phyloP scores from a whole-genome alignment of 2,113 vertebrate genomes.

The Ahaetulla prasina region DNA sequence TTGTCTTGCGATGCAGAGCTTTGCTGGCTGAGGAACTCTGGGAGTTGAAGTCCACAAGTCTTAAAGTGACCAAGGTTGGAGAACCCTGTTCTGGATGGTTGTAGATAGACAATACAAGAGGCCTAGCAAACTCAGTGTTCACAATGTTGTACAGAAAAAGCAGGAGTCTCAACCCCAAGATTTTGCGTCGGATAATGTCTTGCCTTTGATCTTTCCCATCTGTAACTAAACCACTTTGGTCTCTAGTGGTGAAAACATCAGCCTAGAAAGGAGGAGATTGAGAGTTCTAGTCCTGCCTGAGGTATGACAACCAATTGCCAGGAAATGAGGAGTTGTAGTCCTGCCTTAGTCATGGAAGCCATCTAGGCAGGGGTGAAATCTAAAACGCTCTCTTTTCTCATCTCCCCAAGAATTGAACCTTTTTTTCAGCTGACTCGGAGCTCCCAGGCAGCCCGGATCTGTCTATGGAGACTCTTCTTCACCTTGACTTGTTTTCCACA shows the following conservation, averaged over 20 bases:
- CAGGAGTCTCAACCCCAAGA: not conserved
- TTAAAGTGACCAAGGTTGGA: too few relatives aligned
- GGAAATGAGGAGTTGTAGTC: not conserved
- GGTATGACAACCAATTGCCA: not conserved
- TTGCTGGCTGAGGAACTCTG: too few relatives aligned
- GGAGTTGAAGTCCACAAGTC: too few relatives aligned
- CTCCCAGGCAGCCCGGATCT: too few relatives aligned
- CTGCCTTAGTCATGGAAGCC: not conserved
- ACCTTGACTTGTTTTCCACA: not conserved
- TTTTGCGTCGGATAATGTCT: not conserved
- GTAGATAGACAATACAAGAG: not conserved
- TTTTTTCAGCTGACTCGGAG: too few relatives aligned
- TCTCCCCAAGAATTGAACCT: too few relatives aligned
- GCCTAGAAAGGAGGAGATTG: not conserved
- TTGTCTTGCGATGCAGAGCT: too few relatives aligned
- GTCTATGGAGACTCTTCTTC: not conserved
- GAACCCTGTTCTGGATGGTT: not conserved
- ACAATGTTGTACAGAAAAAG: not conserved
- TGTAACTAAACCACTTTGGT: not conserved
- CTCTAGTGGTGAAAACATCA: not conserved
- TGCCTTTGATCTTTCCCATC: not conserved
- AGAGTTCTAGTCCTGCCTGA: not conserved
- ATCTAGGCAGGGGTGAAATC: too few relatives aligned
- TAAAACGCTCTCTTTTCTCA: too few relatives aligned
- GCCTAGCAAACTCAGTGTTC: not conserved